Evolutionary conservation across 1,140 invertebrate genomes (phyloP).

Genomic region (Hyposmocoma kahamanoa): DNA sequence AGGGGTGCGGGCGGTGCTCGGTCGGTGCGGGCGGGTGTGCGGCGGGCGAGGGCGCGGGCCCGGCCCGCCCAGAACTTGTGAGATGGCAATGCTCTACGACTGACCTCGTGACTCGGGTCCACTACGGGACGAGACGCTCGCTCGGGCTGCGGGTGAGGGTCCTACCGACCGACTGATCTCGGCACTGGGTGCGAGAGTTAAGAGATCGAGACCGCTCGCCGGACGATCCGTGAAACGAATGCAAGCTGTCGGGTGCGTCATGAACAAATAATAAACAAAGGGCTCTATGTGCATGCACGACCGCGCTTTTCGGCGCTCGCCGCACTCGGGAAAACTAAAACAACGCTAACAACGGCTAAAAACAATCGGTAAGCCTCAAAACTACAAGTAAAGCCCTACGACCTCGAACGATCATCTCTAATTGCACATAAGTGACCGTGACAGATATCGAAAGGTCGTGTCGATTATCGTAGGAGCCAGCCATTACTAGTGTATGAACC

Average conservation of each 20-base stretch:
- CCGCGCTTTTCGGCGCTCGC: slow-evolving; percentile 61
- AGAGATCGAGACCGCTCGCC: slow-evolving; percentile 58
- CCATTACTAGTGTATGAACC: slow-evolving; percentile 70
- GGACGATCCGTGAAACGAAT: slow-evolving; percentile 65
- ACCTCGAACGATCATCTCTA: slow-evolving; percentile 69
- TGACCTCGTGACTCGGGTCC: slow-evolving; percentile 58
- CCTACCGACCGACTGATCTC: slow-evolving; percentile 30
- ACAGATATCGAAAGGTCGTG: slow-evolving; percentile 58
- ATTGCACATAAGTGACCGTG: slow-evolving; percentile 51
- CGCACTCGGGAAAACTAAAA: slow-evolving; percentile 73
- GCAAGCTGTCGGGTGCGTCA: slow-evolving; percentile 69
- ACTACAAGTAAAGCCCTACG: slow-evolving; percentile 77
- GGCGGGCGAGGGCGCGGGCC: slow-evolving; percentile 18
- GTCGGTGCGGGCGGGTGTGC: slow-evolving; percentile 13
- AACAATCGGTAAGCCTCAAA: slow-evolving; percentile 75
- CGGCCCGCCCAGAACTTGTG: slow-evolving; percentile 60
- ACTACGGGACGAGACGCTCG: slow-evolving; percentile 40
- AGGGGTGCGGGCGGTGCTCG: slow-evolving; percentile 10
- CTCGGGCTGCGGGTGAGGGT: slow-evolving; percentile 44
- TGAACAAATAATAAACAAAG: slow-evolving; percentile 68
- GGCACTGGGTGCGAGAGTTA: slow-evolving; percentile 43
- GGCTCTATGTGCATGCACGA: slow-evolving; percentile 69
- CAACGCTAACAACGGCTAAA: slow-evolving; percentile 73
- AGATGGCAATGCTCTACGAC: slow-evolving; percentile 69
- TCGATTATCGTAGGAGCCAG: slow-evolving; percentile 72